Percentiles rank a stretch among this genome's conserved stretches.
Evolutionary conservation across 2,113 vertebrate species (phyloP).

Genomic region (Ctenodactylus gundi): DNA sequence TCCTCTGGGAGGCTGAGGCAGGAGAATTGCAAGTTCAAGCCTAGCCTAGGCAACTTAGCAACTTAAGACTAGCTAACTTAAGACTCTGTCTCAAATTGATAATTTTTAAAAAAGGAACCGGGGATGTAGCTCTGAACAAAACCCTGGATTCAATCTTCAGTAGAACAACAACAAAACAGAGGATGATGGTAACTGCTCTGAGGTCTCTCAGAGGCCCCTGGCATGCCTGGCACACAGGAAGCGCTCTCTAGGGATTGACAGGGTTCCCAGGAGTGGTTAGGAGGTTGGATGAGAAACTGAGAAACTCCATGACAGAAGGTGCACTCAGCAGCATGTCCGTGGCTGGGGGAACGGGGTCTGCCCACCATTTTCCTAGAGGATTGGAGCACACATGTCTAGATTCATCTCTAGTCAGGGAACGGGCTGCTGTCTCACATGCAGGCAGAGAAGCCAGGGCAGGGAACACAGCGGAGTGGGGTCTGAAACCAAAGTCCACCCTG

Average conservation of each 20-base stretch:
- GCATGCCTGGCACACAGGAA: not conserved
- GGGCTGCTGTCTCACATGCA: not conserved
- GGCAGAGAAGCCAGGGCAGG: not conserved
- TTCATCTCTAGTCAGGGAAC: too few relatives aligned
- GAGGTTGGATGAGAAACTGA: not conserved
- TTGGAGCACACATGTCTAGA: too few relatives aligned
- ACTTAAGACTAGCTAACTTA: too few relatives aligned
- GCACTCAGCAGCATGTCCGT: not conserved
- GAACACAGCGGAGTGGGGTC: not conserved
- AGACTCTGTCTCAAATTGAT: not conserved
- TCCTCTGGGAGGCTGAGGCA: not conserved
- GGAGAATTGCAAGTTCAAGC: not conserved
- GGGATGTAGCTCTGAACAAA: not conserved
- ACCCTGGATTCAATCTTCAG: not conserved
- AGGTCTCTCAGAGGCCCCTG: not conserved
- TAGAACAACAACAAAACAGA: too few relatives aligned
- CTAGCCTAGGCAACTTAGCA: not conserved
- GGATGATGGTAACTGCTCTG: not conserved
- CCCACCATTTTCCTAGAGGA: too few relatives aligned
- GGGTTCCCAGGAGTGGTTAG: not conserved
- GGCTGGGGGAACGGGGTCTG: too few relatives aligned
- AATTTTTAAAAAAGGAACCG: not conserved
- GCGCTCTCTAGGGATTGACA: not conserved
- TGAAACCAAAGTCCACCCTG: not conserved
- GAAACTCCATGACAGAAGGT: too few relatives aligned